These are phyloP conservation scores for Cetonia aurata DNA, from an alignment of 2,888 invertebrate species.

Conservation along the genomic window DNA sequence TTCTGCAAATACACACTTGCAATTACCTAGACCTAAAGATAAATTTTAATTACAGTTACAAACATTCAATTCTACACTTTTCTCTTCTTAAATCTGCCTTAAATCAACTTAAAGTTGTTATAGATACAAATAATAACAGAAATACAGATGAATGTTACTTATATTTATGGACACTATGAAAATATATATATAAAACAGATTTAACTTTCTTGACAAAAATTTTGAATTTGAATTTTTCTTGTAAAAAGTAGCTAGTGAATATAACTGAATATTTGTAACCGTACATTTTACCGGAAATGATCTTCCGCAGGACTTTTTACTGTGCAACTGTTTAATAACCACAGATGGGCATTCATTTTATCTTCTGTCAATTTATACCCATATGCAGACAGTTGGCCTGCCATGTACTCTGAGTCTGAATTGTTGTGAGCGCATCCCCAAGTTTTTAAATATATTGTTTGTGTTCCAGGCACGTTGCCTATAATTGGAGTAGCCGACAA, in stretches of 20 bases:
- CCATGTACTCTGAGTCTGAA: constrained; percentile 99
- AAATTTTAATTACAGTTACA: background rate
- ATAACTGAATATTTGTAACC: constrained; percentile 34
- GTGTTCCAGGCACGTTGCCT: constrained; percentile 75
- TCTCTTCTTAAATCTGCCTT: no score
- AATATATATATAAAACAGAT: no score
- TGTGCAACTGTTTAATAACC: constrained; percentile 97
- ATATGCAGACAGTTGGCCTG: constrained; percentile 89
- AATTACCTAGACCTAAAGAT: constrained; percentile 5
- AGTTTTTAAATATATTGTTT: constrained; percentile 88
- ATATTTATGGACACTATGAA: no score
- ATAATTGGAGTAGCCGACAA: constrained; percentile 51
- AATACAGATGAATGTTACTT: no score
- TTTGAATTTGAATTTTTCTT: background rate
- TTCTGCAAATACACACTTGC: constrained; percentile 68
- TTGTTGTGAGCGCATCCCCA: constrained; percentile 99
- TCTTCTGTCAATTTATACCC: constrained; percentile 89
- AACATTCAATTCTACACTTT: background rate
- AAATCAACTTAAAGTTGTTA: no score
- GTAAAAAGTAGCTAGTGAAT: background rate
- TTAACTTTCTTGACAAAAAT: no score
- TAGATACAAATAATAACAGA: no score
- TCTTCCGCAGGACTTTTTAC: constrained; percentile 98
- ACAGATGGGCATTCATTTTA: constrained; percentile 87
- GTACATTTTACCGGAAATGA: constrained; percentile 77